Conservation (phyloP, 2,888 invertebrate genomes). For the Chrysotoxum bicinctum region DNA sequence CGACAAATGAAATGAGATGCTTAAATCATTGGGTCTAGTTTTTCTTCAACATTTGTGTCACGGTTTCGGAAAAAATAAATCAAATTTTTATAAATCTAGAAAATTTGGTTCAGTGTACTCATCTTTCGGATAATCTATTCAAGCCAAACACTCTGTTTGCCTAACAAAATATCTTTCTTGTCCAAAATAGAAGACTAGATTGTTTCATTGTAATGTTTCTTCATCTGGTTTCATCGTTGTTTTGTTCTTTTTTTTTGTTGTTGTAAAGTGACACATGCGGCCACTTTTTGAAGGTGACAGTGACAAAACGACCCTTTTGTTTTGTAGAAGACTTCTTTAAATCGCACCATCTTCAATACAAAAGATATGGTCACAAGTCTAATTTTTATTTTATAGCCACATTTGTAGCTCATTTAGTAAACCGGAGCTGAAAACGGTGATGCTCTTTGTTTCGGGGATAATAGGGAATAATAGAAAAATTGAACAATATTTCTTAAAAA, state of each 20-base stretch:
- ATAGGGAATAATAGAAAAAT: neutral
- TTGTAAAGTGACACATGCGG: constrained; percentile 63
- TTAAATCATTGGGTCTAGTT: too few relatives aligned
- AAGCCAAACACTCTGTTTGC: constrained; percentile 27
- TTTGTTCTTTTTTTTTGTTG: constrained; percentile 11
- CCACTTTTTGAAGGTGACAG: constrained; percentile 60
- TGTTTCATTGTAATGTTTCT: constrained; percentile 48
- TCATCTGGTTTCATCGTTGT: constrained; percentile 32
- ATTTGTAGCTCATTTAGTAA: constrained; percentile 56
- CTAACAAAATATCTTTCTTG: constrained; percentile 57
- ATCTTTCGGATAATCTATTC: neutral
- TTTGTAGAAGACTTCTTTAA: constrained; percentile 50
- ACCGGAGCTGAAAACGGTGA: neutral
- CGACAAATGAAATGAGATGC: too few relatives aligned
- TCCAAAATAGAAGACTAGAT: constrained; percentile 54
- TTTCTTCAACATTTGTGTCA: too few relatives aligned
- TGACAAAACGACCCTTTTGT: constrained; percentile 66
- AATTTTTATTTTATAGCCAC: constrained; percentile 61
- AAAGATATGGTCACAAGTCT: constrained; percentile 17
- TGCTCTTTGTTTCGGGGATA: neutral
- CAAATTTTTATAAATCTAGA: too few relatives aligned
- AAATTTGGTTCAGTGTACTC: neutral
- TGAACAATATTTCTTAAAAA: neutral
- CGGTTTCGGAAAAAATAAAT: too few relatives aligned
- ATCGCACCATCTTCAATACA: constrained; percentile 6